Conservation (phyloP, 2,113 vertebrate genomes). For the Phylloscopus trochiloides region DNA sequence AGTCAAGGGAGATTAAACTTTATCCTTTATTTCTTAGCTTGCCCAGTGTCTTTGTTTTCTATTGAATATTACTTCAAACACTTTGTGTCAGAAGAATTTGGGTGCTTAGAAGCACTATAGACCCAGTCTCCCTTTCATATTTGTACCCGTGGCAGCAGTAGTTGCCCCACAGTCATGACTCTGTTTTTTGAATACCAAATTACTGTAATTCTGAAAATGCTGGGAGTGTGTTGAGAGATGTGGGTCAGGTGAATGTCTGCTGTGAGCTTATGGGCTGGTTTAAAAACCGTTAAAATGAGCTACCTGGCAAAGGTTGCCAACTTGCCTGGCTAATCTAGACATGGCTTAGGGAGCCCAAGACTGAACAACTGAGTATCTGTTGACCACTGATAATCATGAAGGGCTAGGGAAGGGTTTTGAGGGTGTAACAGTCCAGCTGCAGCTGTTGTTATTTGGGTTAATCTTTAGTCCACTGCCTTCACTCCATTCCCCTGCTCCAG, state of each 20-base stretch:
- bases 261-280: neutral
- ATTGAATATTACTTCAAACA: neutral
- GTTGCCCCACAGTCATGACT: neutral
- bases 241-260: neutral
- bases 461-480: neutral
- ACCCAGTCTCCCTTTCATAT: neutral
- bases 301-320: neutral
- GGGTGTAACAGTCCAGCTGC: neutral
- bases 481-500: neutral
- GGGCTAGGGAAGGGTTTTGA: neutral
- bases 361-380: neutral
- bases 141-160: neutral
- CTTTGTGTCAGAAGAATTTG: neutral
- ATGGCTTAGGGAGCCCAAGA: neutral
- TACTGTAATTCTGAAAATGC: neutral
- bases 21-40: conserved; percentile 41
- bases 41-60: conserved; percentile 7
- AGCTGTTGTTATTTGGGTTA: neutral
- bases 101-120: neutral
- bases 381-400: neutral
- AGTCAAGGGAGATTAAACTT: conserved; percentile 52
- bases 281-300: neutral
- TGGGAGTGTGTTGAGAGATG: neutral
- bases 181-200: neutral
- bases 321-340: neutral